Base-by-base conservation (phyloP, 2,888 invertebrate species). In the Heliconius ismenius region DNA sequence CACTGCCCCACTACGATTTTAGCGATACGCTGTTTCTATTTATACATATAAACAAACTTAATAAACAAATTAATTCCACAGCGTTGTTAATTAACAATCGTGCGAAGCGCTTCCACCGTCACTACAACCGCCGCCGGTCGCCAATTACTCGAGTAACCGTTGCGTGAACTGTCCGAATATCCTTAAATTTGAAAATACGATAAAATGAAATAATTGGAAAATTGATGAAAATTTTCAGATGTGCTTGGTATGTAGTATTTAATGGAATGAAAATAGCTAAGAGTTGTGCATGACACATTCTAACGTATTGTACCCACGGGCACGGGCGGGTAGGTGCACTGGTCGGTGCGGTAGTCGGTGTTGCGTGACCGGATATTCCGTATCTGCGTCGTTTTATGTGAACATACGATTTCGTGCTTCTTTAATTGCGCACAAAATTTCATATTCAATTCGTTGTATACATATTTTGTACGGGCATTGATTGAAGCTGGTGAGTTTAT, bases 351-450 rank as follows among this genome's bases (percentile, higher is more conserved):
- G 28, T 28, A 4, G 54, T 54, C 49, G 54, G 26, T 69, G 69
- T 69, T 26, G 69, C 69, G 69, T 63, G 43, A 54, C 70, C n/a
- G 24, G 21, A n/a, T n/a, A n/a, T n/a, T n/a, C n/a, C n/a, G n/a
- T 76, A 64, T 74, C 69, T 64, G 49, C 74, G 10, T 68, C 39
- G 63, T 70, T 58, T 63, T n/a, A 62, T 58, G 68, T 69, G 63
- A 26, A 74, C 26, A 62, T 36, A 62, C 39, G 26, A 62, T 39
- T 73, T 62, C 36, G 26, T 39, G 32, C 62, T 26, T 24, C 39
- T 39, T 62, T 73, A 36, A 24, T 73, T 73, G 24, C 7, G 26
- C 26, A 72, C 6, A 39, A 60, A 72, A 72, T n/a, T 60, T 62
- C 60, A 60, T 36, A 36, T 62, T 26, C 24, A 60, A 62, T 62